phyloP scores from a whole-genome alignment of 1,140 invertebrate species.

The Drosophila lini region DNA sequence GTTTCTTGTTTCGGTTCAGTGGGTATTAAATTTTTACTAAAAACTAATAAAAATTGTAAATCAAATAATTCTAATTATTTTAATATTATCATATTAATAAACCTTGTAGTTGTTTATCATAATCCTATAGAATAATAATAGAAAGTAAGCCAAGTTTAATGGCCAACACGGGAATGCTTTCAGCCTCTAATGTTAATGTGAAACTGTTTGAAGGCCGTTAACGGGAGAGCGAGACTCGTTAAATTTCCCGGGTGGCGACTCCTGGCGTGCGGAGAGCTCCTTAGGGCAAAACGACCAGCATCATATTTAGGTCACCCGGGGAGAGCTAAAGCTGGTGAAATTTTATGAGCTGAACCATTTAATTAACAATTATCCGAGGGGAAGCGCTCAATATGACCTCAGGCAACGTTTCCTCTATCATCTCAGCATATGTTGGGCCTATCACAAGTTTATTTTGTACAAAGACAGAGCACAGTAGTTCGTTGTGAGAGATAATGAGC shows the following conservation, averaged over 20 bases:
- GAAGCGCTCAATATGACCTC: slow-evolving; percentile 22
- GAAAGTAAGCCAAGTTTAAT: not conserved
- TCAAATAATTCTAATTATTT: no score
- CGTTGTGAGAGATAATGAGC: slow-evolving; percentile 36
- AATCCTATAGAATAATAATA: no score
- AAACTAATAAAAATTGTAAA: no score
- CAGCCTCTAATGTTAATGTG: not conserved
- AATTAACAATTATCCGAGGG: slow-evolving; percentile 5
- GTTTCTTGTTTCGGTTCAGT: no score
- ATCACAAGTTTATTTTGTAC: not conserved
- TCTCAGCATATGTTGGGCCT: slow-evolving; percentile 21
- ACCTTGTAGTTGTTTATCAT: no score
- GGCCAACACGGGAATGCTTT: slow-evolving; percentile 6
- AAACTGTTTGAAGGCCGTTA: slow-evolving; percentile 18
- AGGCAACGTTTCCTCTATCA: slow-evolving; percentile 4
- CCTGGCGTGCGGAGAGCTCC: slow-evolving; percentile 35
- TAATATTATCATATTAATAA: no score
- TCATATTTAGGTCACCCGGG: slow-evolving; percentile 55
- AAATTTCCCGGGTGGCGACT: slow-evolving; percentile 20
- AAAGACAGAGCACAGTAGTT: not conserved
- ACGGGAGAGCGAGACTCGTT: slow-evolving; percentile 8
- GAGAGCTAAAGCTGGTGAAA: slow-evolving; percentile 20
- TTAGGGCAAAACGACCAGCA: slow-evolving; percentile 16
- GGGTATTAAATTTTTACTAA: not conserved
- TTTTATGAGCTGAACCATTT: slow-evolving; percentile 33